Evolutionary conservation across 2,797 vertebrate species (phyloP).

Genomic region (Oreortyx pictus): DNA sequence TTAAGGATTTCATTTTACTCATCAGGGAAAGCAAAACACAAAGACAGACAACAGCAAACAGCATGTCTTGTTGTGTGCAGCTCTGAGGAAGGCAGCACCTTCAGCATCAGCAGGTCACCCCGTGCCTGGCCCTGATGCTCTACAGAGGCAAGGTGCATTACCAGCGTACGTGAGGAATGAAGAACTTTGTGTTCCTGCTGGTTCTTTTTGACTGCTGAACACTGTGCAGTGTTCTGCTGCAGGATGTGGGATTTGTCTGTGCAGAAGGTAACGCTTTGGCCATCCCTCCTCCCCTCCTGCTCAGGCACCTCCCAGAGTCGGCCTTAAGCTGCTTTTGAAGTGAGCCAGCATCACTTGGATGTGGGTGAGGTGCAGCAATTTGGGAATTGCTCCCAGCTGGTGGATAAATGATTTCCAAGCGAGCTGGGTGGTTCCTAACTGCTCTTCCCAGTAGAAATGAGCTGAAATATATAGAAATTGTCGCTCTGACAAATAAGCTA

Average conservation of each 20-base stretch:
- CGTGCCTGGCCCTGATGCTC: neutral
- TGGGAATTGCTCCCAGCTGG: constrained; percentile 65
- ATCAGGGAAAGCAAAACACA: neutral
- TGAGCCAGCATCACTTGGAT: constrained; percentile 22
- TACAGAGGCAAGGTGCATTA: neutral
- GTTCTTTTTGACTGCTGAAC: neutral
- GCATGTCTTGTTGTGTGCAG: neutral
- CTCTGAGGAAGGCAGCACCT: neutral
- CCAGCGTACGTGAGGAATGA: neutral
- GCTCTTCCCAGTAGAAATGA: constrained; percentile 42
- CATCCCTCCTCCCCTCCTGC: neutral
- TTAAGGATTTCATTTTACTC: neutral
- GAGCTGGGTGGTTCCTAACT: constrained; percentile 52
- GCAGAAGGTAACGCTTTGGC: neutral
- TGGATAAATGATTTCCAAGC: constrained; percentile 45
- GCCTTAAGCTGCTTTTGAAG: constrained; percentile 24
- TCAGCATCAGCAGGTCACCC: neutral
- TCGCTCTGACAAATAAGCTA: constrained; percentile 68
- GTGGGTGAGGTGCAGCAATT: constrained; percentile 53
- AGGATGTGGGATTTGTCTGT: neutral
- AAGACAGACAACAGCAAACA: neutral
- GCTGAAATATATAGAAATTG: constrained; percentile 42
- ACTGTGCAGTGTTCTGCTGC: neutral
- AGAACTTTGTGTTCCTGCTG: neutral
- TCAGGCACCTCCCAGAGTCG: constrained; percentile 27